Conservation (phyloP, 2,888 invertebrate species). For the Sisyra terminalis region DNA sequence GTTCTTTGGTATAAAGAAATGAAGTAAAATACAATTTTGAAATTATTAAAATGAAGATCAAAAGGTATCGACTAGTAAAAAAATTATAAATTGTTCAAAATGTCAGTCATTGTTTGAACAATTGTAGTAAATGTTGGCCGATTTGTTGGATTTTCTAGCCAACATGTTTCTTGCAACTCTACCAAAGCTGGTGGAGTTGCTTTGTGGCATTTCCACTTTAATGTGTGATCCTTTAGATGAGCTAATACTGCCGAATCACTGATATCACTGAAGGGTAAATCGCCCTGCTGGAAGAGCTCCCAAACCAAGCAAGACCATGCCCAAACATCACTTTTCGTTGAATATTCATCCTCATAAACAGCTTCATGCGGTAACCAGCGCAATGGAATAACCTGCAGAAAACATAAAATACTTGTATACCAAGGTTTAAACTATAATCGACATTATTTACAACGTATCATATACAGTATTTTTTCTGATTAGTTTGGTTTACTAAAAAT, state of each 20-base stretch:
- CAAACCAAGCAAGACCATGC: conserved; percentile 78
- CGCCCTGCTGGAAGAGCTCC: conserved; percentile 74
- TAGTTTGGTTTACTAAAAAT: no score
- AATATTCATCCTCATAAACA: conserved; percentile 76
- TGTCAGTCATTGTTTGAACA: conserved; percentile 31
- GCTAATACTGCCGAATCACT: conserved; percentile 58
- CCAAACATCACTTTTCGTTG: conserved; percentile 86
- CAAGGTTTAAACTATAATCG: no score
- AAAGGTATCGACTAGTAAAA: not conserved
- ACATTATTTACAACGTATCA: no score
- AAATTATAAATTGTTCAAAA: conserved; percentile 27
- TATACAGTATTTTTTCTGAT: no score
- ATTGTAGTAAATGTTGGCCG: conserved; percentile 50
- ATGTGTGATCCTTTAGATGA: conserved; percentile 41
- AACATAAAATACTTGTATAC: conserved; percentile 4
- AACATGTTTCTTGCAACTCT: conserved; percentile 42
- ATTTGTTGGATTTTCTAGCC: conserved; percentile 48
- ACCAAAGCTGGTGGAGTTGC: conserved; percentile 43
- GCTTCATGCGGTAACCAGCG: conserved; percentile 87
- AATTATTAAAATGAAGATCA: no score
- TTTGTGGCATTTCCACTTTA: conserved; percentile 52
- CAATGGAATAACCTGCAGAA: conserved; percentile 54
- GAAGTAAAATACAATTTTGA: no score
- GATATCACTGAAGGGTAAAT: conserved; percentile 56
- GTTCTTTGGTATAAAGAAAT: no score